Percentiles rank a stretch among this genome's conserved stretches.
These are phyloP conservation scores for Mustelus asterias DNA, from an alignment of 2,113 vertebrate species.

Conservation along the genomic window DNA sequence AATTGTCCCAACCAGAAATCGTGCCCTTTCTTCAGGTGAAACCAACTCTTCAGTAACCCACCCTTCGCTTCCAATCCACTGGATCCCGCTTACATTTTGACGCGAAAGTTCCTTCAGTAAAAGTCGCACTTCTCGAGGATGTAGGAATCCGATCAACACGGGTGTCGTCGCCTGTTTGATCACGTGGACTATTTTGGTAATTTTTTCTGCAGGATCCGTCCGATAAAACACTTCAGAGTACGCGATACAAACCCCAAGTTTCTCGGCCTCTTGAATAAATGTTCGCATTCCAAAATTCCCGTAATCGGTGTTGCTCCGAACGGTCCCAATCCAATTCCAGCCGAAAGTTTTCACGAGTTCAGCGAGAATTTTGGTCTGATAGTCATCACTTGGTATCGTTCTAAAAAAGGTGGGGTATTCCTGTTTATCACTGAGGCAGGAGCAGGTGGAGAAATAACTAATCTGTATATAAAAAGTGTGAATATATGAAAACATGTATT, in stretches of 20 bases:
- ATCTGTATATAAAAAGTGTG: neutral
- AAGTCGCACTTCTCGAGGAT: neutral
- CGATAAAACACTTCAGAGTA: conserved; percentile 35
- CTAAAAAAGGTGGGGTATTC: conserved; percentile 37
- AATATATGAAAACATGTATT: neutral
- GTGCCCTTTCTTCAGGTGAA: neutral
- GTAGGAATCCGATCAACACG: conserved; percentile 13
- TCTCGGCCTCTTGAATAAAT: neutral
- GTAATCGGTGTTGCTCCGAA: conserved; percentile 37
- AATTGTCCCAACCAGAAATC: neutral
- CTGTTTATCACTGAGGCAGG: conserved; percentile 31
- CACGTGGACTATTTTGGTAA: neutral
- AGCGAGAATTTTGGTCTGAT: conserved; percentile 35
- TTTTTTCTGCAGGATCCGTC: conserved; percentile 19
- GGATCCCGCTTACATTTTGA: conserved; percentile 45
- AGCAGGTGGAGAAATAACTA: conserved; percentile 35
- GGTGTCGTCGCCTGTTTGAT: conserved; percentile 7
- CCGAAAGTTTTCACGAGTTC: conserved; percentile 32
- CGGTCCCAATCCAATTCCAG: conserved; percentile 38
- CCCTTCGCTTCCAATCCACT: conserved; percentile 54
- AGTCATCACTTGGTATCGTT: conserved; percentile 37
- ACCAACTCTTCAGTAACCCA: neutral
- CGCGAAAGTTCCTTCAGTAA: conserved; percentile 46
- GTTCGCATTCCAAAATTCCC: conserved; percentile 34
- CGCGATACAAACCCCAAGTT: conserved; percentile 15